phyloP scores from a whole-genome alignment of 2,888 invertebrate genomes.

The Cosmorhoe ocellata region DNA sequence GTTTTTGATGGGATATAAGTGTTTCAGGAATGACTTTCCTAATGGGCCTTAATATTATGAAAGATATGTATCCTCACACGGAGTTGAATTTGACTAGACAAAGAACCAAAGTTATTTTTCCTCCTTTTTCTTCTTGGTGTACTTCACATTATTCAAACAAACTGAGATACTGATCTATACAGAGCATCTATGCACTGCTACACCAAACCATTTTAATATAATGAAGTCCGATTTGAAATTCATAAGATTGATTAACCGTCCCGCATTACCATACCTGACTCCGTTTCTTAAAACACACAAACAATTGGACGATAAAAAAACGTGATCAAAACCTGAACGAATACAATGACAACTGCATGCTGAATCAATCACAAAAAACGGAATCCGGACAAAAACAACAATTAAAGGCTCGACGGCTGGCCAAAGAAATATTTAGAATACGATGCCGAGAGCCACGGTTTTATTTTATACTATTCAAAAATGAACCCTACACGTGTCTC shows the following conservation, averaged over 20 bases:
- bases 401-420: conserved; percentile 69
- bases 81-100: no score
- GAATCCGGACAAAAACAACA: conserved; percentile 81
- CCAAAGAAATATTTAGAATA: conserved; percentile 80
- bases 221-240: conserved; percentile 57
- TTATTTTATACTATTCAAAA: conserved; percentile 52
- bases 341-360: conserved; percentile 81
- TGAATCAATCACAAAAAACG: conserved; percentile 81
- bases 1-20: no score
- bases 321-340: conserved; percentile 74
- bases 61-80: no score
- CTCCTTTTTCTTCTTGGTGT: no score
- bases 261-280: conserved; percentile 63
- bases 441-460: conserved; percentile 46
- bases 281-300: conserved; percentile 76
- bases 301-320: conserved; percentile 73
- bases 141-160: conserved; percentile 18
- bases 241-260: conserved; percentile 70
- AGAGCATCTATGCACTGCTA: conserved; percentile 14
- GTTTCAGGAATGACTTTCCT: no score
- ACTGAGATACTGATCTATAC: conserved; percentile 15
- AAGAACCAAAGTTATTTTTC: no score
- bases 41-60: no score
- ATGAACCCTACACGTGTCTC: conserved; percentile 66
- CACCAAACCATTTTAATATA: conserved; percentile 38